Percentiles rank a stretch among this genome's conserved stretches.
Evolutionary conservation across 1,140 invertebrate genomes (phyloP).

Genomic region (Apis laboriosa): DNA sequence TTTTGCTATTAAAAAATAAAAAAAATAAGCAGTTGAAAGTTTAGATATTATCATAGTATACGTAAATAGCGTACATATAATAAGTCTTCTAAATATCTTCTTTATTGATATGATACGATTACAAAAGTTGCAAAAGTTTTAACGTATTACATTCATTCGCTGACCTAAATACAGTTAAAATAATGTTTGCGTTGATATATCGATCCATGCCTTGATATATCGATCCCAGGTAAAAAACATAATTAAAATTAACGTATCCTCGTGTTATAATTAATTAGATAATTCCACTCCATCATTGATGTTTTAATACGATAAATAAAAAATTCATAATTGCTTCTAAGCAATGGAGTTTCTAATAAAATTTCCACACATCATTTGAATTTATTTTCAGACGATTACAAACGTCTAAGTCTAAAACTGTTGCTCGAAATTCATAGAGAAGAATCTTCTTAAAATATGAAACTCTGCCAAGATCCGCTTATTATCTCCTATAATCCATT

Average conservation of each 20-base stretch:
- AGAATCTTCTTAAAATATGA: too few relatives aligned
- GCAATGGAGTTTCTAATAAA: too few relatives aligned
- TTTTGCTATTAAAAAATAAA: too few relatives aligned
- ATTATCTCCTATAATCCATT: too few relatives aligned
- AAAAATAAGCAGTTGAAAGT: not conserved
- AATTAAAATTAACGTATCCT: slow-evolving; percentile 47
- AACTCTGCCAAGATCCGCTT: too few relatives aligned
- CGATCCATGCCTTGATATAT: slow-evolving; percentile 37
- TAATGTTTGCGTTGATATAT: slow-evolving; percentile 36
- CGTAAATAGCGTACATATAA: not conserved
- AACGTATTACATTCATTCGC: slow-evolving; percentile 44
- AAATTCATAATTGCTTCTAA: too few relatives aligned
- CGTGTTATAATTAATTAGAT: slow-evolving; percentile 16
- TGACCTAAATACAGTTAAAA: slow-evolving; percentile 57
- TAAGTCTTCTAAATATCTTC: not conserved
- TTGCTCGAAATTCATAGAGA: not conserved
- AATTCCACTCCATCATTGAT: not conserved
- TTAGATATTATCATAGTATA: not conserved
- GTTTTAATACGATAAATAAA: too few relatives aligned
- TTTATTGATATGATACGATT: not conserved
- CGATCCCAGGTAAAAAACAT: slow-evolving; percentile 53
- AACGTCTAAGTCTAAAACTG: not conserved
- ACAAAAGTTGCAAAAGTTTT: slow-evolving; percentile 51
- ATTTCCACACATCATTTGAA: not conserved
- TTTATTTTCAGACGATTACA: not conserved